These are phyloP conservation scores for Puntigrus tetrazona DNA, from an alignment of 2,113 vertebrate species.

Conservation along the genomic window DNA sequence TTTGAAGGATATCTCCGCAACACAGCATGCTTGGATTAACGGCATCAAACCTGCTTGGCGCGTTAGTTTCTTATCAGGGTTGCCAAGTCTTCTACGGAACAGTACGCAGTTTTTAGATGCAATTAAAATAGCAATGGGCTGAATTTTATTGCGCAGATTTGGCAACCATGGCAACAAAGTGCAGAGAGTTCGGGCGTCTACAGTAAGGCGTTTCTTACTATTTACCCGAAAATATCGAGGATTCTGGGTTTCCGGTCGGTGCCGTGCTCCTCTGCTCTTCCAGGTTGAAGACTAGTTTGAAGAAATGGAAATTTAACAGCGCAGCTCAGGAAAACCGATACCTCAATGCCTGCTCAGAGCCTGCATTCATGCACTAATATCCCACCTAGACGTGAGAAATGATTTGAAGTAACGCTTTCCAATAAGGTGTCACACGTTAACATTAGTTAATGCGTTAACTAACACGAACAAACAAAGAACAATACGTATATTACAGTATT, in stretches of 20 bases:
- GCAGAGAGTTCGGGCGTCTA: background rate
- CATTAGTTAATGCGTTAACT: no score
- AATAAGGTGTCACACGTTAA: no score
- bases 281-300: slow-evolving; percentile 12
- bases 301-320: no score
- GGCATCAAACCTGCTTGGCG: background rate
- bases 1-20: background rate
- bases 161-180: background rate
- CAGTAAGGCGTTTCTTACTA: background rate
- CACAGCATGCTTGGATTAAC: background rate
- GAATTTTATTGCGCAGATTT: background rate
- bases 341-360: slow-evolving; percentile 25
- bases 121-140: background rate
- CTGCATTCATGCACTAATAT: background rate
- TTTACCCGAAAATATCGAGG: background rate
- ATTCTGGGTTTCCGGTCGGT: background rate
- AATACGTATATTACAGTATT: no score
- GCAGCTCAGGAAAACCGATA: slow-evolving; percentile 62
- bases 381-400: background rate
- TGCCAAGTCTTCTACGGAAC: no score
- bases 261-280: background rate
- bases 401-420: background rate
- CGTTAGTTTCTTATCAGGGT: background rate
- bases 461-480: no score
- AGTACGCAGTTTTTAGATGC: background rate